phyloP scores from a whole-genome alignment of 2,797 vertebrate genomes.

The Hapalemur alaotrensis region DNA sequence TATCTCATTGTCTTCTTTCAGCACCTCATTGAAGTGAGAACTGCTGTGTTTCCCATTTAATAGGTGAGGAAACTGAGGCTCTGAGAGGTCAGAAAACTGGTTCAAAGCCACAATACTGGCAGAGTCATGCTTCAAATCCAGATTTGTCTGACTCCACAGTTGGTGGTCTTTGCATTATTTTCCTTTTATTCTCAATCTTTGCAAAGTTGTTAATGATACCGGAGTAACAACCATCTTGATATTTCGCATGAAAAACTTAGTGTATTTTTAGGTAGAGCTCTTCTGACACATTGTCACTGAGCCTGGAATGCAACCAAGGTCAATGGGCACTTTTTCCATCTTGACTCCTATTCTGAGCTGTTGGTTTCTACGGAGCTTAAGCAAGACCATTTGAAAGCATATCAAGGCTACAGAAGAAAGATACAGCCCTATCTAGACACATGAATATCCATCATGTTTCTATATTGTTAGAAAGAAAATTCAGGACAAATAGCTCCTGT shows the following conservation, averaged over 20 bases:
- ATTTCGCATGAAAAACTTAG: background rate
- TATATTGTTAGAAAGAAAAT: background rate
- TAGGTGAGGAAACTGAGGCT: background rate
- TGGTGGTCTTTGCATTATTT: background rate
- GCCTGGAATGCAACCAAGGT: background rate
- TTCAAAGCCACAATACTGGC: background rate
- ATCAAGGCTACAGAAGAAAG: background rate
- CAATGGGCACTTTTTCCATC: background rate
- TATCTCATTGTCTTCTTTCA: background rate
- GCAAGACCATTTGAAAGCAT: background rate
- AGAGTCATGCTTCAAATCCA: background rate
- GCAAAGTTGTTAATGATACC: background rate
- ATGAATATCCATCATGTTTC: background rate
- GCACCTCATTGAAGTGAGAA: background rate
- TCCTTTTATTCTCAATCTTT: background rate
- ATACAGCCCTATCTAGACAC: background rate
- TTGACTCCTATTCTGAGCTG: background rate
- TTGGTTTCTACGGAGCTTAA: background rate
- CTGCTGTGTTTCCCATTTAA: background rate
- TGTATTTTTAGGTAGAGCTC: background rate
- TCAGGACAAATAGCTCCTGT: background rate
- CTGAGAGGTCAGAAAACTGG: background rate
- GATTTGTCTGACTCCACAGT: background rate
- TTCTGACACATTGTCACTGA: background rate
- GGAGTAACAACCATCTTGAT: background rate